Percentiles rank a stretch among this genome's conserved stretches.
phyloP scores from a whole-genome alignment of 2,888 invertebrate genomes.

The Drosophila birchii region DNA sequence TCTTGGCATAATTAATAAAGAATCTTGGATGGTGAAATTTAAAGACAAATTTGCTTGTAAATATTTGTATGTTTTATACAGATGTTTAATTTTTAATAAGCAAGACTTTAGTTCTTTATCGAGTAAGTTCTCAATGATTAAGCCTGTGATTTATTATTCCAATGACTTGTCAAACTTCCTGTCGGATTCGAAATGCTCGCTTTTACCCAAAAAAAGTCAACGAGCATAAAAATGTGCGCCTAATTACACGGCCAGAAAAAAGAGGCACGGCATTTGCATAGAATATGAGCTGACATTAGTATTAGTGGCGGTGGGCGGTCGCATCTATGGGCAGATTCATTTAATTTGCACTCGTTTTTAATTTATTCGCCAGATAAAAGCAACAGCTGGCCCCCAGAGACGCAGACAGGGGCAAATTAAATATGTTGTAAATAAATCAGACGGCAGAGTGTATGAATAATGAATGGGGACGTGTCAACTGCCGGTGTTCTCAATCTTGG shows the following conservation, averaged over 20 bases:
- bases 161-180: neutral
- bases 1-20: neutral
- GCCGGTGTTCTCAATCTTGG: conserved; percentile 10
- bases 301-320: neutral
- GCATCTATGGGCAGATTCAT: conserved; percentile 31
- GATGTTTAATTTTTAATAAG: neutral
- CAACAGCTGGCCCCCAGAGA: conserved; percentile 40
- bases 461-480: conserved; percentile 35
- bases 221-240: conserved; percentile 2
- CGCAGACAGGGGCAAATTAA: conserved; percentile 42
- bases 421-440: conserved; percentile 57
- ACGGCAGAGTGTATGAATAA: conserved; percentile 42
- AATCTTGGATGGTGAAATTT: neutral
- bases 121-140: no score
- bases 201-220: neutral
- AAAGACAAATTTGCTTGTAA: neutral
- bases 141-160: neutral
- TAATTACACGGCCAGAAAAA: conserved; percentile 21
- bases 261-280: conserved; percentile 3
- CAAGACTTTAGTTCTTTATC: no score
- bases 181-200: neutral
- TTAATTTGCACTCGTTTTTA: conserved; percentile 49
- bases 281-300: conserved; percentile 7
- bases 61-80: neutral
- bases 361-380: conserved; percentile 55